These are phyloP conservation scores for Chiloscyllium plagiosum DNA, from an alignment of 2,113 vertebrate genomes.

Conservation along the genomic window DNA sequence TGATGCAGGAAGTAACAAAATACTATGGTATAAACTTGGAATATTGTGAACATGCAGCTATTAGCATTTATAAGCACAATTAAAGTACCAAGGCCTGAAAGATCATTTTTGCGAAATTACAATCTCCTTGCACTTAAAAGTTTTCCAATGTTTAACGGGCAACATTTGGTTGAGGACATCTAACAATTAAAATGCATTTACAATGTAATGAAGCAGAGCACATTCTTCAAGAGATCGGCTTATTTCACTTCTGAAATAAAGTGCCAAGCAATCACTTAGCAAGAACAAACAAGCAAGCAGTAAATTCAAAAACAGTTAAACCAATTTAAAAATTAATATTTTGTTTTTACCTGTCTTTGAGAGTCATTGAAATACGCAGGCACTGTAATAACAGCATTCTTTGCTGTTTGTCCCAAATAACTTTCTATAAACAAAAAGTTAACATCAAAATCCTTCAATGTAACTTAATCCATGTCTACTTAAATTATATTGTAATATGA, in stretches of 20 bases:
- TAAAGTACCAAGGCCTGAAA: not conserved
- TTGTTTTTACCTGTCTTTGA: conserved; percentile 80
- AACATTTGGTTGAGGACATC: not conserved
- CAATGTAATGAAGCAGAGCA: not conserved
- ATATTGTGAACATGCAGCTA: not conserved
- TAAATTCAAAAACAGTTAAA: not conserved
- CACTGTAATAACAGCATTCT: conserved; percentile 93
- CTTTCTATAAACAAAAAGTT: conserved; percentile 63
- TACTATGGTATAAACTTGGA: not conserved
- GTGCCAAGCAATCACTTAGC: not conserved
- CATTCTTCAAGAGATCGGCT: not conserved
- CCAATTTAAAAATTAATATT: not conserved
- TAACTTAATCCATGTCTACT: not conserved
- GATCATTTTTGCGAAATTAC: not conserved
- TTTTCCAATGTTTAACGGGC: not conserved
- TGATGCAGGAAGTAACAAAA: not conserved
- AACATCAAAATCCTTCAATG: not conserved
- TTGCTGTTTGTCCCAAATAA: conserved; percentile 82
- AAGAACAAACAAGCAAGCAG: not conserved
- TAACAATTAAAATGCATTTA: not conserved
- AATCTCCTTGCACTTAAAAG: not conserved
- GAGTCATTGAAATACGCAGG: conserved; percentile 99
- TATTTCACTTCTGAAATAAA: not conserved
- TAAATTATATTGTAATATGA: not conserved
- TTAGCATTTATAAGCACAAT: not conserved